A percentile compares a stretch with the other conserved stretches of the same genome.
Conservation (phyloP, 2,797 vertebrate genomes). For the Lepilemur septentrionalis region DNA sequence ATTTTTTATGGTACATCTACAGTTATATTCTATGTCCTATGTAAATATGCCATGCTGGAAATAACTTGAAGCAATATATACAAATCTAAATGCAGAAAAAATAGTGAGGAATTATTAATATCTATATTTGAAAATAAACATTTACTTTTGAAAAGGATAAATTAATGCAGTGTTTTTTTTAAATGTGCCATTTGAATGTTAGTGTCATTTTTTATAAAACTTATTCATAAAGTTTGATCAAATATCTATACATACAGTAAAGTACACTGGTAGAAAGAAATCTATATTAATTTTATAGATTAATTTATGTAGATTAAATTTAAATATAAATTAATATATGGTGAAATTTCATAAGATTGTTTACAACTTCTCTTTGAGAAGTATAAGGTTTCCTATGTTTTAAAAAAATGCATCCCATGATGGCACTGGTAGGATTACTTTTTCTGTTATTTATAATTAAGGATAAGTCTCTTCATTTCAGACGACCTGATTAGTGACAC, state of each 20-base stretch:
- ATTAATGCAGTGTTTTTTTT: neutral
- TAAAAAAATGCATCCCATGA: neutral
- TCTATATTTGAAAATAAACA: neutral
- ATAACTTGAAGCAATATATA: neutral
- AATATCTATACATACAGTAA: neutral
- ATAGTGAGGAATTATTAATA: neutral
- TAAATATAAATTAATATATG: neutral
- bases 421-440: neutral
- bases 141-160: neutral
- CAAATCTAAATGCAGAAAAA: neutral
- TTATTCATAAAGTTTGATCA: neutral
- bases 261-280: neutral
- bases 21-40: neutral
- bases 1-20: neutral
- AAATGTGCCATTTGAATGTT: neutral
- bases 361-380: neutral
- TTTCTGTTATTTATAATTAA: neutral
- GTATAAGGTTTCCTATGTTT: neutral
- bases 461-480: neutral
- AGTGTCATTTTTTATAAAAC: neutral
- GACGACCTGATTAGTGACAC: neutral
- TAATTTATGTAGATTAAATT: neutral
- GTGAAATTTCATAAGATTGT: neutral
- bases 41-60: neutral
- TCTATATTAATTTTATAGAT: neutral